Evolutionary conservation across 1,140 invertebrate genomes (phyloP).

Genomic region (Tetragnatha versicolor): DNA sequence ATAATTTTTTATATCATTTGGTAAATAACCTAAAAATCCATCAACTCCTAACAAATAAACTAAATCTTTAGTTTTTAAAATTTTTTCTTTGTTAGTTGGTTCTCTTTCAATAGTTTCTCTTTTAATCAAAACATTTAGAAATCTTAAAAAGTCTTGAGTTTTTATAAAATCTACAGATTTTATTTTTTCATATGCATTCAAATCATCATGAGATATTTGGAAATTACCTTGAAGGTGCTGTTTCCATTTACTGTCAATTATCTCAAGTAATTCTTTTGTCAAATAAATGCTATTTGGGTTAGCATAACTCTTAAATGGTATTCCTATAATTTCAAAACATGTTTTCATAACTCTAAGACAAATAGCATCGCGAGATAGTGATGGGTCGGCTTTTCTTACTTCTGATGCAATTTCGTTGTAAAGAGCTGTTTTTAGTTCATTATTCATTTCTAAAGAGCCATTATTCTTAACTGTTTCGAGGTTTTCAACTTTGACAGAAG

Average conservation of each 20-base stretch:
- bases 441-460: too few relatives aligned
- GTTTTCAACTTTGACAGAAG: too few relatives aligned
- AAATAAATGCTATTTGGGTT: neutral
- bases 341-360: neutral
- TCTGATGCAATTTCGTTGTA: neutral
- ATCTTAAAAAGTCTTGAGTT: neutral
- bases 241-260: conserved; percentile 16
- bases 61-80: conserved; percentile 10
- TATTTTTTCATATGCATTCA: conserved; percentile 16
- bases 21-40: conserved; percentile 14
- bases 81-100: conserved; percentile 12
- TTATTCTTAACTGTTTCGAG: too few relatives aligned
- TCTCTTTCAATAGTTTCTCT: conserved; percentile 2
- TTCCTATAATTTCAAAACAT: neutral
- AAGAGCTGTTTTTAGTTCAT: neutral
- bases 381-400: neutral
- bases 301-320: neutral
- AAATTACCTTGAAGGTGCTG: neutral
- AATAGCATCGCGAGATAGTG: neutral
- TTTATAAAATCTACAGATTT: conserved; percentile 1
- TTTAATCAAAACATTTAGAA: neutral
- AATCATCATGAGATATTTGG: conserved; percentile 8
- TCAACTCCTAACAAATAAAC: neutral
- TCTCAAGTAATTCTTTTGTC: neutral
- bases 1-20: conserved; percentile 20